Evolutionary conservation across 2,113 vertebrate genomes (phyloP), one percentile per base, ranked within the genome.

Genomic region (Pogona vitticeps): DNA sequence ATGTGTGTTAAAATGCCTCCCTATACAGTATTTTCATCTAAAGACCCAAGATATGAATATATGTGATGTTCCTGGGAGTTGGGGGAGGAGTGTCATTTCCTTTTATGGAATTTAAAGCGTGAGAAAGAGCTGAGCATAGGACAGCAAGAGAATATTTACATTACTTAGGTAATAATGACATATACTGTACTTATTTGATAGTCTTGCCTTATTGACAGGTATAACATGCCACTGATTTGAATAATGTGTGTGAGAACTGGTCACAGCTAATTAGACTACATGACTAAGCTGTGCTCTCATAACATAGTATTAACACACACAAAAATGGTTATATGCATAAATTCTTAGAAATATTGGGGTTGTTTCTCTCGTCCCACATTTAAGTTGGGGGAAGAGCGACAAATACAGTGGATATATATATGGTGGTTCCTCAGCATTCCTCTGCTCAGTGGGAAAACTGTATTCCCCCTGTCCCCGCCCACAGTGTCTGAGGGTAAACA

Each of bases 341-440:
- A n/a, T 42, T 80, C 36, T 9, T 76, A 68, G 23, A 91, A 89
- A 2, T n/a, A 65, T 26, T 23, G 65, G 33, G 21, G 36, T 21
- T 76, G 21, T 80, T 38, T 73, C 5, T 38, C 2, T 33, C 3
- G 58, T 75, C 1, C 76, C 9, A 67, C 26, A 20, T 88, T 90
- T 77, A n/a, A 20, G 28, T 90, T 88, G 56, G 14, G 59, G 18
- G 52, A 80, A 6, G 38, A 63, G 26, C 88, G 40, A 83, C n/a
- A 56, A 83, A 61, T 77, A 71, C 7, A 23, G 82, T n/a, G 17
- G 14, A 81, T 23, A n/a, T 52, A 2, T 71, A 59, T 88, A 56
- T 40, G 13, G 46, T 65, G 2, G 42, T 52, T 65, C 85, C 75
- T 87, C 15, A 80, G 65, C 23, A 40, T 17, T 84, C 63, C 33